Base-by-base conservation (phyloP, 2,113 vertebrate genomes). In the rat (Rattus norvegicus) region DNA sequence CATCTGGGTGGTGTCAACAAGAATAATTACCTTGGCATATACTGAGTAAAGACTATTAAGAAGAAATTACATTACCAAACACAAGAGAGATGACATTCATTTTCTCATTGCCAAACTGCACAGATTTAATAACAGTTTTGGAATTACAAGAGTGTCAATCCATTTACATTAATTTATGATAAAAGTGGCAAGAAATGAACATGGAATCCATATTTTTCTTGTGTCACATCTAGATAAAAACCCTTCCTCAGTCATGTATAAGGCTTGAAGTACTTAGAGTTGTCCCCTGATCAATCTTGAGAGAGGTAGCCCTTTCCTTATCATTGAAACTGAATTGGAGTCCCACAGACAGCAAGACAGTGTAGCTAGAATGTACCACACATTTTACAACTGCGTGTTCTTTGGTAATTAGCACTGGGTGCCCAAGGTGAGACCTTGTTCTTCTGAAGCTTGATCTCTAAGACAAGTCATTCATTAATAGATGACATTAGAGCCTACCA, bases 61-160 rank as follows among this genome's bases (percentile, higher is more conserved):
- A 97, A 90, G 36, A 91, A 95, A 81, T 87, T 49, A 90, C 5
- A 95, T 94, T 90, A 90, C 30, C 84, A 95, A 96, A 94, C 43
- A 79, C 26, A 67, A 85, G 63, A 92, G 47, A 80, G 67, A 94
- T 22, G 47, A 56, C 56, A 84, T 95, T 96, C 26, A 90, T 76
- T 83, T 91, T 91, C 54, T 93, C 81, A 79, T 69, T 67, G 36
- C 24, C 9, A 56, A 95, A 96, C 24, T 69, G 8, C 13, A 93
- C 36, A 92, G 76, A 89, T 83, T 80, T 75, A 96, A 43, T 76
- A 95, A 65, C 10, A 84, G 26, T 69, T 90, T 94, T 92, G 28
- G 24, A 94, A 95, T 95, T 88, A 76, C 9, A 93, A 4, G 30
- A 20, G 83, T 89, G 33, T 96, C 92, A 96, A 95, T 77, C 47